A percentile compares a stretch with the other conserved stretches of the same genome.
These are phyloP conservation scores for Spodoptera frugiperda DNA, from an alignment of 1,140 invertebrate genomes.

Conservation along the genomic window DNA sequence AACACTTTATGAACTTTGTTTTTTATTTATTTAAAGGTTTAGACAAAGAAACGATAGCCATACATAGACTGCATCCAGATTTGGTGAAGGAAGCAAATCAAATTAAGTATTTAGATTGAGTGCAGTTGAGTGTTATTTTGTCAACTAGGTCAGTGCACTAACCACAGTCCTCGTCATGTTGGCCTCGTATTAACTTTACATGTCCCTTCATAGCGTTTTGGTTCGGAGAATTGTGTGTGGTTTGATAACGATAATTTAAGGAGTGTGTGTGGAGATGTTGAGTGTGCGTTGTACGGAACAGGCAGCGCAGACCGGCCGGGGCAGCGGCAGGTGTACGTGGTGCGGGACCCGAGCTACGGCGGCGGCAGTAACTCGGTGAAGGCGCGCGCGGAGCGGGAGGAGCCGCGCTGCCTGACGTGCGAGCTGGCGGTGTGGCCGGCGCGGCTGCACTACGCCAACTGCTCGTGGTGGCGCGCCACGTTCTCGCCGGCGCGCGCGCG, in stretches of 20 bases:
- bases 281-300: conserved; percentile 56
- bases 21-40: conserved; percentile 76
- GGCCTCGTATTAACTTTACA: conserved; percentile 8
- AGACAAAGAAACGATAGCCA: conserved; percentile 71
- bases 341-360: conserved; percentile 87
- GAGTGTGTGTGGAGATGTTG: conserved; percentile 1
- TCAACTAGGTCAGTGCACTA: conserved; percentile 49
- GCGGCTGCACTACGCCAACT: conserved; percentile 92
- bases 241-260: conserved; percentile 1
- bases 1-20: conserved; percentile 32
- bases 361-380: conserved; percentile 85
- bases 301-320: conserved; percentile 93
- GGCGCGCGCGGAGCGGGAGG: conserved; percentile 89
- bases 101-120: conserved; percentile 82
- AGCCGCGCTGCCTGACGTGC: conserved; percentile 94
- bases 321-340: conserved; percentile 94
- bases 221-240: conserved; percentile 9
- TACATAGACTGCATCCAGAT: conserved; percentile 73
- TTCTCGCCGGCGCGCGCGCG: conserved; percentile 87
- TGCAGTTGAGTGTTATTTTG: conserved; percentile 71
- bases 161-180: conserved; percentile 51
- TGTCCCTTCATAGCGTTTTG: conserved; percentile 3
- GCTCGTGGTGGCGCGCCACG: conserved; percentile 92
- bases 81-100: conserved; percentile 76
- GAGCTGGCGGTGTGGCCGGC: conserved; percentile 91